Evolutionary conservation across 2,888 invertebrate species (phyloP).

Genomic region (Drosophila pseudotakahashii): DNA sequence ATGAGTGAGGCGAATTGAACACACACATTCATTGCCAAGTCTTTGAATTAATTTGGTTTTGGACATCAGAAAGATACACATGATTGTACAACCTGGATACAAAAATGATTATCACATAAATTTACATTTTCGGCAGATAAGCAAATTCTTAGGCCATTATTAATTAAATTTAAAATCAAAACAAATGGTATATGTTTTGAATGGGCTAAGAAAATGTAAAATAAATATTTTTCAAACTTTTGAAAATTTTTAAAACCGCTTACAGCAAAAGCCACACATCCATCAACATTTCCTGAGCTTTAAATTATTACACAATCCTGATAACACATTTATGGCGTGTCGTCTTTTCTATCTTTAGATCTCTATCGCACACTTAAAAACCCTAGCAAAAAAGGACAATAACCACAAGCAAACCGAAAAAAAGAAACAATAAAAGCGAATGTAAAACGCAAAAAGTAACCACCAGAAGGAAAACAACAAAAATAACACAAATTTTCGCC

Average conservation of each 20-base stretch:
- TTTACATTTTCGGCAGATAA: not conserved
- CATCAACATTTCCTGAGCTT: not conserved
- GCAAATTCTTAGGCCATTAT: not conserved
- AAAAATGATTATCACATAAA: not conserved
- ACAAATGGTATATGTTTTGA: no score
- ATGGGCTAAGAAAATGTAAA: no score
- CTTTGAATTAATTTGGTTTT: conserved; percentile 21
- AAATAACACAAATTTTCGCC: not conserved
- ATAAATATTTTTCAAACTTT: no score
- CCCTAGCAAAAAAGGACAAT: conserved; percentile 3
- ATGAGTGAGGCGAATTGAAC: not conserved
- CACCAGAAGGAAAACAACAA: conserved; percentile 12
- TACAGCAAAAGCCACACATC: not conserved
- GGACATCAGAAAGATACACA: not conserved
- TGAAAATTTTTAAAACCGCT: not conserved
- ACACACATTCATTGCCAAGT: conserved; percentile 1
- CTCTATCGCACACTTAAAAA: conserved; percentile 11
- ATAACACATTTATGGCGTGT: conserved; percentile 23
- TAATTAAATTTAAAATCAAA: no score
- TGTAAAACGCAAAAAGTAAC: conserved; percentile 40
- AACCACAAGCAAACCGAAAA: conserved; percentile 11
- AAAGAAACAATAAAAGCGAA: conserved; percentile 22
- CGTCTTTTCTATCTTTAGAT: conserved; percentile 15
- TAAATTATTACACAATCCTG: conserved; percentile 20
- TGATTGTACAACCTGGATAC: not conserved